These are phyloP conservation scores for Auanema sp. DNA, from an alignment of 2,888 invertebrate species.

Conservation along the genomic window DNA sequence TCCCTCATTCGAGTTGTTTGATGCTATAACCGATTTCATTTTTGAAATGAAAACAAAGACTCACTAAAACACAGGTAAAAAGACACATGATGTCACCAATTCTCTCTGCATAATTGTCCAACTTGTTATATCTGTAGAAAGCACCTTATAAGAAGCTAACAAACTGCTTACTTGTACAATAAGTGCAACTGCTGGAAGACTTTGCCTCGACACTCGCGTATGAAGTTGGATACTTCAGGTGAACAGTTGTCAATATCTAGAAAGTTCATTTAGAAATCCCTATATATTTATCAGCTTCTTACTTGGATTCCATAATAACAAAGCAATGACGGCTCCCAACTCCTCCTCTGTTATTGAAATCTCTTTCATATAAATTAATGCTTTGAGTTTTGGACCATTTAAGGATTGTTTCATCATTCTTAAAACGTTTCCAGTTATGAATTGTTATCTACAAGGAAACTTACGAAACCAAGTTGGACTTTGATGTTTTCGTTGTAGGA, in stretches of 20 bases:
- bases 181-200: constrained; percentile 26
- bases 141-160: not conserved
- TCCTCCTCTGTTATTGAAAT: constrained; percentile 22
- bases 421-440: not conserved
- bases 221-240: constrained; percentile 21
- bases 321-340: constrained; percentile 26
- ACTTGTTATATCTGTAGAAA: constrained; percentile 21
- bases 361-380: constrained; percentile 17
- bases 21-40: constrained; percentile 21
- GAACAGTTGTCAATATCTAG: constrained; percentile 24
- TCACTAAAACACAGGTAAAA: constrained; percentile 23
- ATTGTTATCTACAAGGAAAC: not conserved
- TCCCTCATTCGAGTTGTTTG: constrained; percentile 27
- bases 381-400: constrained; percentile 16
- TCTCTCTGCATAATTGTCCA: constrained; percentile 25
- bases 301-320: constrained; percentile 30
- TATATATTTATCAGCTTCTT: constrained; percentile 1
- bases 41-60: constrained; percentile 10
- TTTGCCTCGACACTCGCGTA: constrained; percentile 20
- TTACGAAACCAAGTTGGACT: not conserved
- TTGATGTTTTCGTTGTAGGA: constrained; percentile 9
- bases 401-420: constrained; percentile 16
- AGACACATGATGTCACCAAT: constrained; percentile 30
- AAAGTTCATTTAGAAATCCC: constrained; percentile 2
- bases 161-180: constrained; percentile 19